Percentiles rank a stretch among this genome's conserved stretches.
Conservation (phyloP, 1,140 invertebrate species). For the Pachypsylla venusta region DNA sequence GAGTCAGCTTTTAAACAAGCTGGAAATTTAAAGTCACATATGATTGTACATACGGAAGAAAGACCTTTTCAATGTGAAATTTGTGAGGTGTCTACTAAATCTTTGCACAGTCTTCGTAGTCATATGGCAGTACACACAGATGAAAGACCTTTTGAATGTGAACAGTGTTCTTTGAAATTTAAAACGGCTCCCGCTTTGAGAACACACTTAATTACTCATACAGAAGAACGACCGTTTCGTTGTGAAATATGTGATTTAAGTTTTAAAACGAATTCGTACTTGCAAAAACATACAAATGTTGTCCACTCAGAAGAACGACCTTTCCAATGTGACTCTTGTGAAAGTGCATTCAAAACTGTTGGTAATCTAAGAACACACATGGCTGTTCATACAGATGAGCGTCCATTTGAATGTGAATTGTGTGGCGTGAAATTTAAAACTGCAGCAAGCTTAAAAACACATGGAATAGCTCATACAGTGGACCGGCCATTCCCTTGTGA, state of each 20-base stretch:
- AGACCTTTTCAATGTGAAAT: conserved; percentile 49
- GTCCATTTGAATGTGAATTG: conserved; percentile 2
- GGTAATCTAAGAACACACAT: neutral
- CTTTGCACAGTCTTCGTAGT: conserved; percentile 29
- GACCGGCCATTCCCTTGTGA: conserved; percentile 24
- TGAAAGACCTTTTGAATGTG: conserved; percentile 29
- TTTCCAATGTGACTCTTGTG: conserved; percentile 28
- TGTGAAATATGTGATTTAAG: conserved; percentile 30
- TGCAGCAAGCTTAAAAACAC: conserved; percentile 4
- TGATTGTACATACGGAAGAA: conserved; percentile 47
- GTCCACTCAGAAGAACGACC: conserved; percentile 30
- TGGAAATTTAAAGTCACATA: conserved; percentile 14
- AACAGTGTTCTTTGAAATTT: conserved; percentile 29
- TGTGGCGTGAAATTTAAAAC: conserved; percentile 10
- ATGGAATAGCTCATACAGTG: conserved; percentile 22
- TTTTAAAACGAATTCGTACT: conserved; percentile 28
- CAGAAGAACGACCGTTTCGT: conserved; percentile 28
- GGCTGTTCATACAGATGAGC: neutral
- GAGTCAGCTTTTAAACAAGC: conserved; percentile 11
- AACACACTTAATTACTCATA: conserved; percentile 33
- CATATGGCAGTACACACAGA: conserved; percentile 30
- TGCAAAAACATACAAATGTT: conserved; percentile 28
- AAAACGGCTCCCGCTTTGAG: conserved; percentile 18
- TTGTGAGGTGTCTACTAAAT: conserved; percentile 35
- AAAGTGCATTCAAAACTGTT: conserved; percentile 22